phyloP scores from a whole-genome alignment of 2,888 invertebrate species.

The Cordylochernes scorpioides region DNA sequence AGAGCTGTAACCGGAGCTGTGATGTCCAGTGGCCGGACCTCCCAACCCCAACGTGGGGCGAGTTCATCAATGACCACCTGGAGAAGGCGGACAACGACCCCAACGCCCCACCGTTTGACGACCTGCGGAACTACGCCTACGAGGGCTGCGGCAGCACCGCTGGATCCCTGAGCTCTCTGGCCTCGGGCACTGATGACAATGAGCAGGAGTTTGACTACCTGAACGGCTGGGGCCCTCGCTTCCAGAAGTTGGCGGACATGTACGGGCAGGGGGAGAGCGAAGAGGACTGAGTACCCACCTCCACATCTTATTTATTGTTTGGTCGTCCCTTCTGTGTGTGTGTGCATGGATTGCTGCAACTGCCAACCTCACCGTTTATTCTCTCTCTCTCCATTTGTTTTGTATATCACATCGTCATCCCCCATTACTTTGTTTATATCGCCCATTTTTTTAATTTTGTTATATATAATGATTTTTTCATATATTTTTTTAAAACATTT shows the following conservation, averaged over 20 bases:
- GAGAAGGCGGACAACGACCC: constrained; percentile 62
- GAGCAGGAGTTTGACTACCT: constrained; percentile 80
- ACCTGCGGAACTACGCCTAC: constrained; percentile 87
- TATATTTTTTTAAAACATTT: no score
- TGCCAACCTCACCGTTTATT: no score
- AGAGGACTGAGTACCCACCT: constrained; percentile 36
- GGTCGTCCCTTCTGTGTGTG: no score
- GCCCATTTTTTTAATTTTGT: no score
- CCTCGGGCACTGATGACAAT: constrained; percentile 69
- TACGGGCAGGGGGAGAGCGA: constrained; percentile 68
- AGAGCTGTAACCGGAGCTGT: not conserved
- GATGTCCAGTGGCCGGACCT: constrained; percentile 19
- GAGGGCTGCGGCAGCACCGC: constrained; percentile 84
- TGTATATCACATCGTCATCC: no score
- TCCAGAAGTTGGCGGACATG: constrained; percentile 76
- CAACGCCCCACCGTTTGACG: constrained; percentile 69
- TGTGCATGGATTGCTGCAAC: no score
- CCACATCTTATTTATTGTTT: no score
- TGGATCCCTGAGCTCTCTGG: constrained; percentile 69
- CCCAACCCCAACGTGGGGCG: constrained; percentile 72
- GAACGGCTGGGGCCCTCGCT: constrained; percentile 80
- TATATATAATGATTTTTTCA: no score
- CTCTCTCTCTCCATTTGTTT: no score
- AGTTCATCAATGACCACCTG: constrained; percentile 67
- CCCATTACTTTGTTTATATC: no score